phyloP scores from a whole-genome alignment of 2,888 invertebrate species.

The Cheilosia scutellata region DNA sequence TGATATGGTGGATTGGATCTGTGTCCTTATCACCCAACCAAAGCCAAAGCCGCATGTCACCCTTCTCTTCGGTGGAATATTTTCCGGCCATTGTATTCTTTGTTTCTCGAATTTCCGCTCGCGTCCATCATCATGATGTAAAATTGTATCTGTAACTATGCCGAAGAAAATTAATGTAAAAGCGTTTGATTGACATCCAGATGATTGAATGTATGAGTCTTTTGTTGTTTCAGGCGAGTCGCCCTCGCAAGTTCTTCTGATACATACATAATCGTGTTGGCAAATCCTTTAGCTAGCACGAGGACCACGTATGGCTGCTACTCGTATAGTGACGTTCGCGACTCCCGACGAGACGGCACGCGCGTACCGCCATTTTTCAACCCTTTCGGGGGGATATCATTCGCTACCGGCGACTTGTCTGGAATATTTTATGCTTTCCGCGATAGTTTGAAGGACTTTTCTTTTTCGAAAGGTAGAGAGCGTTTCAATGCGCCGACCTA shows the following conservation, averaged over 20 bases:
- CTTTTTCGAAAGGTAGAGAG: not conserved
- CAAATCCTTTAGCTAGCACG: slow-evolving; percentile 69
- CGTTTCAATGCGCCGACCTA: not conserved
- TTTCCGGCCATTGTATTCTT: slow-evolving; percentile 58
- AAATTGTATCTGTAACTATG: slow-evolving; percentile 37
- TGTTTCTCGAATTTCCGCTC: slow-evolving; percentile 66
- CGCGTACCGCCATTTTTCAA: slow-evolving; percentile 38
- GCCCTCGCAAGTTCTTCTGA: slow-evolving; percentile 44
- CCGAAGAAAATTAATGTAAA: slow-evolving; percentile 72
- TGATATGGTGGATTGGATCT: slow-evolving; percentile 7
- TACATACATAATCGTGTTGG: slow-evolving; percentile 67
- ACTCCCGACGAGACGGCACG: slow-evolving; percentile 50
- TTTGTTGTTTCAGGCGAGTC: slow-evolving; percentile 38
- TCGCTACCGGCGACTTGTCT: slow-evolving; percentile 61
- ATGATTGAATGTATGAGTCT: slow-evolving; percentile 68
- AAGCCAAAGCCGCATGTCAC: slow-evolving; percentile 45
- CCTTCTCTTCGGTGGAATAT: slow-evolving; percentile 32
- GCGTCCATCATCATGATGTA: slow-evolving; percentile 53
- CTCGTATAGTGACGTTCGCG: slow-evolving; percentile 35
- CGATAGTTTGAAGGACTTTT: slow-evolving; percentile 64
- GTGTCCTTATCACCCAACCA: slow-evolving; percentile 46
- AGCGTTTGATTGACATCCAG: slow-evolving; percentile 72
- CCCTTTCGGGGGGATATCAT: slow-evolving; percentile 64
- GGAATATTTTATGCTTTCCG: slow-evolving; percentile 68
- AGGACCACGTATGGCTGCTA: slow-evolving; percentile 61